Evolutionary conservation across 2,797 vertebrate genomes (phyloP).

Genomic region (Megaceryle alcyon): DNA sequence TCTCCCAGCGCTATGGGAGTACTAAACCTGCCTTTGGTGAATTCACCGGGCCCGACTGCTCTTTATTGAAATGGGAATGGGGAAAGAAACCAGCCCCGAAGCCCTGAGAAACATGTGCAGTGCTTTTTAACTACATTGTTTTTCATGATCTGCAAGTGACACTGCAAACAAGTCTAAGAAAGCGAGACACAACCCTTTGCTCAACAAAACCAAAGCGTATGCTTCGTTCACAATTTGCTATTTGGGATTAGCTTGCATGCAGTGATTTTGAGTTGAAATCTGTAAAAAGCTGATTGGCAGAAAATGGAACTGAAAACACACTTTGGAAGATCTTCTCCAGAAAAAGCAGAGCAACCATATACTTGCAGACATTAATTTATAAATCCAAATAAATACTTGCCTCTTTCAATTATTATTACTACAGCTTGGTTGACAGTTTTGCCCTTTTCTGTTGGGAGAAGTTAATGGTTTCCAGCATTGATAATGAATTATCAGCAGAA

Average conservation of each 20-base stretch:
- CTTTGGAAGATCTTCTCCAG: neutral
- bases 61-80: neutral
- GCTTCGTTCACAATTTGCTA: neutral
- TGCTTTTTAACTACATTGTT: neutral
- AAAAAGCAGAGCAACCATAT: neutral
- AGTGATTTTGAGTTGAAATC: neutral
- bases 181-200: neutral
- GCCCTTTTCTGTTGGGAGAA: neutral
- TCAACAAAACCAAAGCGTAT: rapidly evolving
- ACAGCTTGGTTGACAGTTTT: neutral
- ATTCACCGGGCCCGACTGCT: neutral
- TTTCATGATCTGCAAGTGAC: neutral
- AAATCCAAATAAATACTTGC: neutral
- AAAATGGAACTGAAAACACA: neutral
- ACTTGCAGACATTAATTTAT: neutral
- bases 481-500: neutral
- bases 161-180: neutral
- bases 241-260: neutral
- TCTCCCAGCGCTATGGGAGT: neutral
- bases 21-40: neutral
- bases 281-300: neutral
- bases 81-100: neutral
- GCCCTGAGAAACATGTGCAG: neutral
- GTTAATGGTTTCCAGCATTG: neutral
- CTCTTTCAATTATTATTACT: neutral